These are phyloP conservation scores for Oryzias curvinotus DNA, from an alignment of 2,113 vertebrate species.

Conservation along the genomic window DNA sequence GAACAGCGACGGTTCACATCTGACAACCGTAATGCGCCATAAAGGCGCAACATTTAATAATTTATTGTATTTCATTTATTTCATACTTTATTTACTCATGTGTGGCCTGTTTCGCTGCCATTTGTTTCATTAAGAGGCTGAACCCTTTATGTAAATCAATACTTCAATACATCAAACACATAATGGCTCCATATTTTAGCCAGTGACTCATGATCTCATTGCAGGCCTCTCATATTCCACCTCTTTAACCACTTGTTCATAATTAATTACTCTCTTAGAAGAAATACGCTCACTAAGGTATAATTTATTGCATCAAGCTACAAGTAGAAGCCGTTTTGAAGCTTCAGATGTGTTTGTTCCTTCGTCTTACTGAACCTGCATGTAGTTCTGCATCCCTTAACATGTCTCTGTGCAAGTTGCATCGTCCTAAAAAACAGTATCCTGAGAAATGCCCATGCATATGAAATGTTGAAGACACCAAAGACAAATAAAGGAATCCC, in stretches of 20 bases:
- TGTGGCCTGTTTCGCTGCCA: not conserved
- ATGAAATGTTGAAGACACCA: not conserved
- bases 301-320: no score
- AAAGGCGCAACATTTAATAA: not conserved
- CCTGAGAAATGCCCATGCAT: not conserved
- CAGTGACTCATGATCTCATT: not conserved
- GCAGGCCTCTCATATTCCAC: not conserved
- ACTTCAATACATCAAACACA: not conserved
- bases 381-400: not conserved
- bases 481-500: not conserved
- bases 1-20: not conserved
- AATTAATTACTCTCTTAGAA: no score
- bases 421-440: not conserved
- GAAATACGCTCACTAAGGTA: no score
- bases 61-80: not conserved
- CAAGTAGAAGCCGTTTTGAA: no score
- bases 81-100: conserved; percentile 1
- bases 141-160: not conserved
- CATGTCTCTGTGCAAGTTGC: not conserved
- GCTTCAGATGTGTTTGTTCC: not conserved
- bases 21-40: not conserved
- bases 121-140: not conserved
- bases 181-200: no score
- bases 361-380: not conserved
- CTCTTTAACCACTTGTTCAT: not conserved